Conservation (phyloP, 1,140 invertebrate species). For the Condylostylus longicornis region DNA sequence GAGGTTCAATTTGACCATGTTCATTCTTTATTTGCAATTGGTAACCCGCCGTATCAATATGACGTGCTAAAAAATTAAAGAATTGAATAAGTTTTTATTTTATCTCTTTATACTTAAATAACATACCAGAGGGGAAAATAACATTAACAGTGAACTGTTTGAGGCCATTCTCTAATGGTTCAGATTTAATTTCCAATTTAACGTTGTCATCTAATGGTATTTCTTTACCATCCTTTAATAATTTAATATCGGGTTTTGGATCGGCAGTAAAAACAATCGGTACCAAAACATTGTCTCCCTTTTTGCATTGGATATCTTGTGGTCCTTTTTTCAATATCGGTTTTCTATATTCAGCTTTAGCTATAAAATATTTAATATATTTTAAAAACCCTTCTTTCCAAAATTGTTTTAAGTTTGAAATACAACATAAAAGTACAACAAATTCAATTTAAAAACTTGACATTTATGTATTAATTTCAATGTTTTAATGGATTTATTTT, state of each 20-base stretch:
- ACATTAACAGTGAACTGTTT: conserved; percentile 59
- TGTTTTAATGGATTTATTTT: not conserved
- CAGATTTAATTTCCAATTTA: conserved; percentile 37
- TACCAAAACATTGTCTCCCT: conserved; percentile 59
- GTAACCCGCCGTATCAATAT: conserved; percentile 66
- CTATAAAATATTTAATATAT: conserved; percentile 27
- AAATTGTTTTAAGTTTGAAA: too few species aligned
- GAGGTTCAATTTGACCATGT: conserved; percentile 52
- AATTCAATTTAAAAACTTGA: too few species aligned
- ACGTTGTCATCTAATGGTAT: conserved; percentile 30
- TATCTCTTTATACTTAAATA: not conserved
- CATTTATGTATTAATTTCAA: too few species aligned
- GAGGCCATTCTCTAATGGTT: conserved; percentile 53
- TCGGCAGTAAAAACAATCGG: conserved; percentile 65
- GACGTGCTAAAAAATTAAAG: conserved; percentile 35
- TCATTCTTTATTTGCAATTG: conserved; percentile 62
- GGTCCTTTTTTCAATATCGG: conserved; percentile 58
- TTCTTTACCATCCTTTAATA: conserved; percentile 38
- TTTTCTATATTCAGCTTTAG: conserved; percentile 54
- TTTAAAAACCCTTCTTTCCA: too few species aligned
- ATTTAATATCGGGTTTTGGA: conserved; percentile 45
- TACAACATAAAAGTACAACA: too few species aligned
- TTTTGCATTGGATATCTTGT: conserved; percentile 36
- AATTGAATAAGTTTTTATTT: not conserved
- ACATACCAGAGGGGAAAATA: conserved; percentile 44